These are phyloP conservation scores for Tor tambroides DNA, from an alignment of 2,113 vertebrate species.

Conservation along the genomic window DNA sequence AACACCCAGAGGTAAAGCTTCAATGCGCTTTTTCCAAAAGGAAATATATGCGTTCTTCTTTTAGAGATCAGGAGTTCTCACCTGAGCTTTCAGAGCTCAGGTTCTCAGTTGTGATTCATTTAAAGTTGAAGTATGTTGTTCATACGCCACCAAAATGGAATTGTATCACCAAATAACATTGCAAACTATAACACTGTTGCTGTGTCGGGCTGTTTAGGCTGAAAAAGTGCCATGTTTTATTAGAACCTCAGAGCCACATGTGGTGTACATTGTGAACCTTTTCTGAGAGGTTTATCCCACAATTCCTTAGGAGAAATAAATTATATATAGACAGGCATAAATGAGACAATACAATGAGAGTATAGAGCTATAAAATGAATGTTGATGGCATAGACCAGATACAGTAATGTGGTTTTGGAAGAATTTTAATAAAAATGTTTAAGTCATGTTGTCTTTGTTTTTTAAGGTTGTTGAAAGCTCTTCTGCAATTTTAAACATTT, in stretches of 20 bases:
- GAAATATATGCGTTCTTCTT: not conserved
- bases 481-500: not conserved
- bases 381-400: not conserved
- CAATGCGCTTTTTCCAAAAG: not conserved
- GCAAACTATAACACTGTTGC: not conserved
- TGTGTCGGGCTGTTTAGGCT: not conserved
- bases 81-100: not conserved
- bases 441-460: not conserved
- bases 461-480: not conserved
- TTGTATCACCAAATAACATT: not conserved
- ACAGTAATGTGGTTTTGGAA: too few species aligned
- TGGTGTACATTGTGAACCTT: not conserved
- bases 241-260: not conserved
- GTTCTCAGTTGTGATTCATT: not conserved
- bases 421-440: not conserved
- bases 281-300: not conserved
- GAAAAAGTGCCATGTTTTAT: not conserved
- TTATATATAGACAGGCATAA: not conserved
- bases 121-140: not conserved
- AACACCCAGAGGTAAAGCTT: constrained; percentile 28
- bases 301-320: too few species aligned
- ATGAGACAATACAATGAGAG: not conserved
- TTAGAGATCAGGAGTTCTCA: not conserved
- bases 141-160: not conserved
- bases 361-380: not conserved